Percentiles rank a stretch among this genome's conserved stretches.
These are phyloP conservation scores for Harpagoxenus sublaevis DNA, from an alignment of 2,888 invertebrate species.

Conservation along the genomic window DNA sequence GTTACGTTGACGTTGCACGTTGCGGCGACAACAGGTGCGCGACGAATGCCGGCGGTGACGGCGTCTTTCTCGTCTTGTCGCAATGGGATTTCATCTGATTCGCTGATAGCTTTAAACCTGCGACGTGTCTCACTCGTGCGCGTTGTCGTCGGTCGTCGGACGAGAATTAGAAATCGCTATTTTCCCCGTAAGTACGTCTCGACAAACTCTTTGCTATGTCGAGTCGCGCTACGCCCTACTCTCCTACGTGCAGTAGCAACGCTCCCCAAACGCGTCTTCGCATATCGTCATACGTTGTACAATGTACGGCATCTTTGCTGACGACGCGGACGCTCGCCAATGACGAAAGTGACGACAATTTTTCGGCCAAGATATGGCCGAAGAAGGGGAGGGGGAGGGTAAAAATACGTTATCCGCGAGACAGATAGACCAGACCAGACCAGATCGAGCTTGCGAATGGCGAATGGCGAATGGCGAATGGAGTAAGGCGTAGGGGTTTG, in stretches of 20 bases:
- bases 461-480: conserved; percentile 20
- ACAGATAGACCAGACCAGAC: background rate
- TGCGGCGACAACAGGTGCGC: conserved; percentile 74
- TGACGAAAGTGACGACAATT: background rate
- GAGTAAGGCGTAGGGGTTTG: conserved; percentile 41
- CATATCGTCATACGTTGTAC: background rate
- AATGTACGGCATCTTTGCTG: background rate
- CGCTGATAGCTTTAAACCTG: background rate
- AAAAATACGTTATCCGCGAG: background rate
- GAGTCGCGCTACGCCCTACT: background rate
- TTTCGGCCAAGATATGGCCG: background rate
- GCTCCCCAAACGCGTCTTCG: background rate
- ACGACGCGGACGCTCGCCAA: conserved; percentile 19
- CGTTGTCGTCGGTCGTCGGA: background rate
- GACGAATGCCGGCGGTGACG: conserved; percentile 61
- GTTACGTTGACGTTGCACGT: conserved; percentile 33
- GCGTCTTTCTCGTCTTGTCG: conserved; percentile 51
- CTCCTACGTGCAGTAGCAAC: background rate
- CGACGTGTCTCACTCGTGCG: background rate
- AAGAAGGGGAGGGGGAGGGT: background rate
- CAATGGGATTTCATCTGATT: background rate
- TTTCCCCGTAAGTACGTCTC: conserved; percentile 15
- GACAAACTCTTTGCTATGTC: conserved; percentile 39
- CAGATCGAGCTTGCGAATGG: conserved; percentile 9
- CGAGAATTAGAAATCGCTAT: background rate